Base-by-base conservation (phyloP, 2,888 invertebrate genomes). In the Timema podura region DNA sequence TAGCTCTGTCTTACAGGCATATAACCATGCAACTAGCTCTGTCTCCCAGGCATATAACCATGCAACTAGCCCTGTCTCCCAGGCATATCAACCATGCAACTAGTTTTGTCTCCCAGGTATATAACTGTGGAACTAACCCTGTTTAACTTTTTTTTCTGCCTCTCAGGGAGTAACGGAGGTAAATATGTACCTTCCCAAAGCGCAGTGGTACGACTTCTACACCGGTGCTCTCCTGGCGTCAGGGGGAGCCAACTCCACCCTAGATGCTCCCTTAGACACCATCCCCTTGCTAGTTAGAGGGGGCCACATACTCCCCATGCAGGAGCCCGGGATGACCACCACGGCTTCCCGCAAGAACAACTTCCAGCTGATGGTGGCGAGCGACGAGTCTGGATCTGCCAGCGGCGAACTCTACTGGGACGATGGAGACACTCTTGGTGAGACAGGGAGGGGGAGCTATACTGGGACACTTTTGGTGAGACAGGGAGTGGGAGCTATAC, bases 331-430 rank as follows among this genome's bases (percentile, higher is more conserved):
- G 0, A 75, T 78, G 61, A 91, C 89, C 1, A 93, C 93, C 0
- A 83, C 83, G 0, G 81, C 79, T 61, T 85, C 83, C 59, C 85
- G 91, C 71, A 83, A 85, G 75, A 86, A 87, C 48, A 86, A 87
- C 61, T 83, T 93, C 72, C 87, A 88, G 75, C 81, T 94, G 48
- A 77, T 90, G 10, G 87, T 87, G 0, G 88, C 86, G 0, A 83
- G 89, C 0, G 86, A 88, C 77, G 76, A 80, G 1, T 76, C 76
- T 3, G 81, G 82, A 13, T 77, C 75, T 44, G 91, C 90, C 0
- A 73, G 70, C 1, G 93, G 93, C 1, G 85, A 88, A 71, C 81
- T 94, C 10, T 92, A 89, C 81, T 92, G 91, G 91, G 93, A 94
- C 78, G 92, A 93, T 76, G 93, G 93, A 0, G 90, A 91, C 71